Conservation (phyloP, 2,797 vertebrate species). For the Triplophysa bombifrons region DNA sequence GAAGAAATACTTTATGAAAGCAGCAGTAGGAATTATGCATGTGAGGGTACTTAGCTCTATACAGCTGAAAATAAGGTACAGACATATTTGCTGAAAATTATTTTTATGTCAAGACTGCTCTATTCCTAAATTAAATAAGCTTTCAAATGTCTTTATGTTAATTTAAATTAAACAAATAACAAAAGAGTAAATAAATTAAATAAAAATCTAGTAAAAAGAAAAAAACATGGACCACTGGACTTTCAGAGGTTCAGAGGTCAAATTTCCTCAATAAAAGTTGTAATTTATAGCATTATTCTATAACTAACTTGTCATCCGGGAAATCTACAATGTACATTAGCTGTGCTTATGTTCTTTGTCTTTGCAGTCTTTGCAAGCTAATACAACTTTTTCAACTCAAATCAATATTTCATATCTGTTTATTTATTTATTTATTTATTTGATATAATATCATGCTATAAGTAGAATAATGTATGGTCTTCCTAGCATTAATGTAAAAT, state of each 20-base stretch:
- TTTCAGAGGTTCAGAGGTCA: too few species aligned
- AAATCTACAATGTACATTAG: not conserved
- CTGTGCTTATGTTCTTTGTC: not conserved
- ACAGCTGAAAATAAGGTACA: conserved; percentile 5
- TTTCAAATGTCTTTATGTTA: conserved; percentile 11
- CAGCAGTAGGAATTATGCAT: conserved; percentile 43
- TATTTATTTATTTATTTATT: conserved; percentile 4
- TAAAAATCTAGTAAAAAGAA: too few species aligned
- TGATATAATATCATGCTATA: not conserved
- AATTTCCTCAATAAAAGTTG: too few species aligned
- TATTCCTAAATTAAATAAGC: not conserved
- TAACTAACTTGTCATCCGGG: not conserved
- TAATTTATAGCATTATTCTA: not conserved
- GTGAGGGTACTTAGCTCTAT: conserved; percentile 22
- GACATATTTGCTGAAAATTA: conserved; percentile 33
- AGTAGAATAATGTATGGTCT: not conserved
- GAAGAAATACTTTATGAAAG: conserved; percentile 47
- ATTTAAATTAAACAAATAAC: conserved; percentile 15
- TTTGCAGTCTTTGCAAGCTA: not conserved
- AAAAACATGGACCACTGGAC: too few species aligned
- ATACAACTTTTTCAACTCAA: not conserved
- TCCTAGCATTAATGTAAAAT: too few species aligned
- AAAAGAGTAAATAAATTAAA: not conserved
- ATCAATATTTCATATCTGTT: not conserved
- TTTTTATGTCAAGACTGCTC: conserved; percentile 39